Percentiles rank a stretch among this genome's conserved stretches.
phyloP scores from a whole-genome alignment of 2,113 vertebrate genomes.

The Prietella phreatophila region DNA sequence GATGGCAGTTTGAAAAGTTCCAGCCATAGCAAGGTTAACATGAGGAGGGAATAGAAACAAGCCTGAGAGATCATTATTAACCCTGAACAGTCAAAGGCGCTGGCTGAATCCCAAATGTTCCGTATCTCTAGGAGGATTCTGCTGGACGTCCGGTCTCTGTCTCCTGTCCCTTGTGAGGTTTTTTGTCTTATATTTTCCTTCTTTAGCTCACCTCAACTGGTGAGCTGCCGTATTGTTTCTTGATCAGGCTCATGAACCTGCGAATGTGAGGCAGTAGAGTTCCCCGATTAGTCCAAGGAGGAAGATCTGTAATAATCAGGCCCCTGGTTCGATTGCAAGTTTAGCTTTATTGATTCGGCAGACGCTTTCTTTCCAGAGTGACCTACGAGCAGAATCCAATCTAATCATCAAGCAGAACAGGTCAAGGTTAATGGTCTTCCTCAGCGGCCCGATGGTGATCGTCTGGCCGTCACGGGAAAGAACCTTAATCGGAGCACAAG shows the following conservation, averaged over 20 bases:
- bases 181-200: background rate
- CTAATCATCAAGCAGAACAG: background rate
- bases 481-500: constrained; percentile 8
- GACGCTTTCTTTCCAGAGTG: background rate
- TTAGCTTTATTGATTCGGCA: background rate
- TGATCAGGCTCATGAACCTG: background rate
- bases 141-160: background rate
- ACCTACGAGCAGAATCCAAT: background rate
- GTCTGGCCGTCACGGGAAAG: background rate
- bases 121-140: constrained; percentile 7
- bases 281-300: background rate
- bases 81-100: background rate
- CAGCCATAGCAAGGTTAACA: constrained; percentile 20
- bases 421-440: background rate
- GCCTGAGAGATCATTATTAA: constrained; percentile 26
- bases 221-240: background rate
- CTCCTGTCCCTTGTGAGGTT: background rate
- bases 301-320: background rate
- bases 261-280: background rate
- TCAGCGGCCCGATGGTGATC: background rate
- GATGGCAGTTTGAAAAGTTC: background rate
- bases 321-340: background rate
- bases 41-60: background rate
- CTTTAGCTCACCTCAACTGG: background rate
- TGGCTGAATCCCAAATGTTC: constrained; percentile 27